Conservation (phyloP, 2,797 vertebrate species). For the Diplodus sargus region DNA sequence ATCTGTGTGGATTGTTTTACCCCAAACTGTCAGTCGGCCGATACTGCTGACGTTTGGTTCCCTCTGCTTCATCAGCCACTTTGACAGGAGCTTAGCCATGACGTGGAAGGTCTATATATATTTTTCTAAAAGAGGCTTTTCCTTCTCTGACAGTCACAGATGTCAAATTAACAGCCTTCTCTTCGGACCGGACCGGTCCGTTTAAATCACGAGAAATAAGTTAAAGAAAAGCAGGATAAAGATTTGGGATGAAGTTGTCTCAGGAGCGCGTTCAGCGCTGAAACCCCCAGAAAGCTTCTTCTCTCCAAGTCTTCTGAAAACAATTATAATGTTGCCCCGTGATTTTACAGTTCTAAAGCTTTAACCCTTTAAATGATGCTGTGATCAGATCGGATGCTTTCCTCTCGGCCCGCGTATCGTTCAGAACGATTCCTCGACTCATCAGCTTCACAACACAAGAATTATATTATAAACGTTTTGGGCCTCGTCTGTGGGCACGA, state of each 20-base stretch:
- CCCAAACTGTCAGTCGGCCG: constrained; percentile 2
- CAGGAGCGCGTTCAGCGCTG: not conserved
- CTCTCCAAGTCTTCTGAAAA: not conserved
- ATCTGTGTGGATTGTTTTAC: not conserved
- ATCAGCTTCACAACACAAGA: no score
- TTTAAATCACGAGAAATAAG: not conserved
- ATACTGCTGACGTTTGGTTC: no score
- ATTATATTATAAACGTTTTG: no score
- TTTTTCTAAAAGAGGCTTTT: constrained; percentile 1
- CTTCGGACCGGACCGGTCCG: not conserved
- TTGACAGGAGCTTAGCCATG: constrained; percentile 66
- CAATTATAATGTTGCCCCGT: not conserved
- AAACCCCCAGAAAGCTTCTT: constrained; percentile 10
- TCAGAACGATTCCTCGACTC: no score
- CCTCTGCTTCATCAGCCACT: constrained; percentile 33
- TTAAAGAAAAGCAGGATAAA: not conserved
- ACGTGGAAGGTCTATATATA: constrained; percentile 11
- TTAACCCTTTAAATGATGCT: not conserved
- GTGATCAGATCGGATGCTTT: constrained; percentile 6
- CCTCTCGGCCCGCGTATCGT: no score
- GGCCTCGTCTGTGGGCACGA: no score
- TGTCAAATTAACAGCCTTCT: not conserved
- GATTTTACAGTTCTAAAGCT: not conserved
- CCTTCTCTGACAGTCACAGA: not conserved
- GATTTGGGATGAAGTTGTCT: constrained; percentile 3